Evolutionary conservation across 1,140 invertebrate genomes (phyloP), one percentile per base, ranked within the genome.

Genomic region (Drosophila gunungcola): DNA sequence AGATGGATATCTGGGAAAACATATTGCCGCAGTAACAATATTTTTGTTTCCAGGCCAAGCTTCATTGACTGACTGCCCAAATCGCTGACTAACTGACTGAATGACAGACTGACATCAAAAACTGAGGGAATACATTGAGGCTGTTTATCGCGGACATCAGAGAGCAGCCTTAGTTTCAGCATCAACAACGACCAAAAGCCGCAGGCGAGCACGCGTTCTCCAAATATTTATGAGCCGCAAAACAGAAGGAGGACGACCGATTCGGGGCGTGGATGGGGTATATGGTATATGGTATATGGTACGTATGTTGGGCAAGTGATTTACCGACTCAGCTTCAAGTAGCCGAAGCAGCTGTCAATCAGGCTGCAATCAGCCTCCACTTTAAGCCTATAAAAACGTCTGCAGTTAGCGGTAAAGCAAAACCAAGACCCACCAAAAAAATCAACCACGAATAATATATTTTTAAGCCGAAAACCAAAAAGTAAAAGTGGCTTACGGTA

Each of bases 401-500:
- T 81, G 74, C 73, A 77, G 73, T 77, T 77, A 69, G 73, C 67
- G 60, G 70, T 78, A 75, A 67, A 75, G 43, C 36, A 55, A 41
- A 70, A 45, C 29, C 42, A 70, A 49, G 25, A 39, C 34, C n/a
- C 39, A 43, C 38, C 29, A 68, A 42, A n/a, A 63, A 57, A 57
- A 42, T 6, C 13, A 62, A 2, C 32, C 57, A 38, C 51, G 27
- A 48, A 49, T 5, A 36, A 57, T 60, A 60, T 62, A 60, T 34
- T 41, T 39, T 38, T 49, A 69, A 70, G 58, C 25, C 38, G 49
- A 46, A 52, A 41, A 13, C 49, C 34, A 54, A 86, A 85, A 86
- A 86, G 83, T 88, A 86, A 86, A 86, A 86, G 82, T 86, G 82
- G 83, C 82, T 88, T 88, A 86, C 82, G 83, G 83, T 86, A 82